Base-by-base conservation (phyloP, 2,797 vertebrate genomes). In the Diceros bicornis region DNA sequence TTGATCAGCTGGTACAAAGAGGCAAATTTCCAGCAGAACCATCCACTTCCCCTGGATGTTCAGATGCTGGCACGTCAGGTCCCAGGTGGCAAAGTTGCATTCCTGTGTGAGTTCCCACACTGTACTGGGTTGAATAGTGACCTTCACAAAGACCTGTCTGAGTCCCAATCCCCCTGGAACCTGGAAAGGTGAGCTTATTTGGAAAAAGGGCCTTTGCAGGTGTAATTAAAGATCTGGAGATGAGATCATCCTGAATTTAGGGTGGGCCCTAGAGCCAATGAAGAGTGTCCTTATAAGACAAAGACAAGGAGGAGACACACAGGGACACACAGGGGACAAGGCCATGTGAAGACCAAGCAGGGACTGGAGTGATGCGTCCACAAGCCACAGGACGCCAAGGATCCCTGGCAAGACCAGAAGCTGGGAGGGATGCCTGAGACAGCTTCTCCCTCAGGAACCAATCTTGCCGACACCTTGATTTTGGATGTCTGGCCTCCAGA, bases 351-450 rank as follows among this genome's bases (percentile, higher is more conserved):
- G 12, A 4, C 8, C 6, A 34, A 21, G 17, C 57, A 7, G 75
- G 32, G 27, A 4, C 2, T 4, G 17, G n/a, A 25, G 5, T 1
- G 10, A 14, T 0, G 9, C 0, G 0, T 23, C 55, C 14, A 6
- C 11, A 14, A 18, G 62, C 16, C 85, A 21, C 23, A 74, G 61
- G 17, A 13, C 0, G 10, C 72, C 59, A 20, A 29, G 62, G 44
- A 32, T 9, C 25, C 0, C 68, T 1, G 29, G 57, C 0, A 4
- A n/a, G 44, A 6, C 11, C 7, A 2, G 61, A 55, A 7, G 62
- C 41, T 6, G 3, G 20, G 52, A 47, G 41, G 17, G 14, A n/a
- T 52, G 21, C 21, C 50, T 0, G 52, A 50, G 20, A 5, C 20
- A 41, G 18, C 12, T 1, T 25, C 64, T 9, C 59, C 47, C 12